Base-by-base conservation (phyloP, 2,113 vertebrate genomes). In the Pyrgilauda ruficollis region DNA sequence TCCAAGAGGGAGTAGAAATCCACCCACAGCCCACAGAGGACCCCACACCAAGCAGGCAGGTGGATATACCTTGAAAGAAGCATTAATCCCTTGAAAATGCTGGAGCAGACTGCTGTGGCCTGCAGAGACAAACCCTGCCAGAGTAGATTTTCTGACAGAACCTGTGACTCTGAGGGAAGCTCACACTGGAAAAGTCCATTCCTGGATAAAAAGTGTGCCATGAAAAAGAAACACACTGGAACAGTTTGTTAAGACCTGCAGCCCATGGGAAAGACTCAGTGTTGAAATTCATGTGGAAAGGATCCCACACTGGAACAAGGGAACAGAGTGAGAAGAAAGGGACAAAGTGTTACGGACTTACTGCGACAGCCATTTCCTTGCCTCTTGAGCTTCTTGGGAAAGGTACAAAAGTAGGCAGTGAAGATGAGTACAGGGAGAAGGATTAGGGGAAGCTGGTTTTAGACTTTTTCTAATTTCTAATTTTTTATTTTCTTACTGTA, bases 331-430 rank as follows among this genome's bases (percentile, higher is more conserved):
- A 73, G 24, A 37, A 63, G 22, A 56, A 72, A 81, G 43, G 27
- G 7, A 15, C 26, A 33, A 76, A 47, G 8, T 44, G 5, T 61
- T 50, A 30, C 2, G 11, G 56, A 28, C 7, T 49, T 77, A 28
- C 4, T 3, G 1, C 1, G 1, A 39, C 35, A 78, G 17, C 10
- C 9, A n/a, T 62, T 58, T 72, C 44, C 14, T 43, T 53, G 9
- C 6, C 4, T 3, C 5, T 33, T 69, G 18, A 3, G 2, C 13
- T 6, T 2, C 66, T 64, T 11, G 10, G 52, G 84, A 28, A 28
- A 68, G 8, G 28, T 64, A 59, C 8, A 56, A 33, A 89, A 47
- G 1, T 23, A 8, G 2, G 3, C 12, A 63, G 7, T 33, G 20
- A 52, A 49, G 31, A 76, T 30, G 7, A 87, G 8, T 33, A 11